Base-by-base conservation (phyloP, 2,797 vertebrate species). In the Phoebastria nigripes region DNA sequence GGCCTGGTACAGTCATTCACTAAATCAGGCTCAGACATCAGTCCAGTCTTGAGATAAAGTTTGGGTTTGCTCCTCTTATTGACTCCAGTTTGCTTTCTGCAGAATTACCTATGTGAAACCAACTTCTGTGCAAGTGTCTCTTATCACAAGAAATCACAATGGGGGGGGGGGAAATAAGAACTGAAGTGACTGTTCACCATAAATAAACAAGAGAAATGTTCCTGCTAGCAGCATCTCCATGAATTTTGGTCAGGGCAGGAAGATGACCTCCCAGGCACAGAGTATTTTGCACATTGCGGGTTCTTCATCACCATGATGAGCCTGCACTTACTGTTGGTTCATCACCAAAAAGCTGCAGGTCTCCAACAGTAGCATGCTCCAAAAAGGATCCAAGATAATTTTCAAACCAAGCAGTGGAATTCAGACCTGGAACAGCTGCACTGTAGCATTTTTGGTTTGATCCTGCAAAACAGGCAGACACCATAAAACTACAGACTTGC, bases 271-370 rank as follows among this genome's bases (percentile, higher is more conserved):
- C 17, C 49, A 91, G 49, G 37, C 31, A 71, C 22, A 26, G 28
- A 54, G 10, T 24, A 35, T 46, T 87, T 63, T 35, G 46, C 52
- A 51, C 51, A 25, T 19, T 44, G 17, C 8, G 37, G 12, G 19
- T 15, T 47, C 28, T 31, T 42, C 33, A 16, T 29, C 62, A 26
- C 56, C 84, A 15, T 4, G 4, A 69, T 19, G 35, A 65, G 42
- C 18, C 31, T 82, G 42, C 72, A 94, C 96, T 96, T 42, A 97
- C 97, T 2, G 87, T 96, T 20, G 82, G 25, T 8, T 95, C 91
- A 82, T 97, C 96, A 26, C 54, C 87, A 84, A 97, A 97, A 8
- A 85, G 90, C 66, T 82, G 62, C 76, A 97, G 80, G 77, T 97
- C 97, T 82, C 37, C 73, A 21, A 66, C 55, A 3, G 85, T 83